A percentile compares a stretch with the other conserved stretches of the same genome.
Evolutionary conservation across 2,113 vertebrate species (phyloP).

Genomic region (Deroptyus accipitrinus): DNA sequence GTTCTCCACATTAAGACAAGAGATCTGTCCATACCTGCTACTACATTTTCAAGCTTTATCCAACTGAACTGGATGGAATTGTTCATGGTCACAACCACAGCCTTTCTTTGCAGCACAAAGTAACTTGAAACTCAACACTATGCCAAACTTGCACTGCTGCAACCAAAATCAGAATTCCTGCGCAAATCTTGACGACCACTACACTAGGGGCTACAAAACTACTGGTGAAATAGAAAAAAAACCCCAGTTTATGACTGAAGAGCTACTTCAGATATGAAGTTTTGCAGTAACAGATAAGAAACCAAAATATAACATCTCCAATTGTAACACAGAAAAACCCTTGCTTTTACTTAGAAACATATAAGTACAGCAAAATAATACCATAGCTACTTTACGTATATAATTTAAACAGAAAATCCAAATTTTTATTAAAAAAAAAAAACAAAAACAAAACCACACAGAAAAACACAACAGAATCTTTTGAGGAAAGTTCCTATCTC

Average conservation of each 20-base stretch:
- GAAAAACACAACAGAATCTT: not conserved
- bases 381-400: not conserved
- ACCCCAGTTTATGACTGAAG: not conserved
- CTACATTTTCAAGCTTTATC: not conserved
- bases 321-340: not conserved
- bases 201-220: not conserved
- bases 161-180: not conserved
- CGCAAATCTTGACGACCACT: not conserved
- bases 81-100: not conserved
- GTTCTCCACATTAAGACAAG: not conserved
- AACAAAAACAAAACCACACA: not conserved
- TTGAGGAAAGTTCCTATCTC: not conserved
- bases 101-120: not conserved
- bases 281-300: not conserved
- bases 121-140: not conserved
- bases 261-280: not conserved
- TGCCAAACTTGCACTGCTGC: not conserved
- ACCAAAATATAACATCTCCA: not conserved
- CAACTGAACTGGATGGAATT: not conserved
- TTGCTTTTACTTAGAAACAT: not conserved
- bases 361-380: not conserved
- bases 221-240: not conserved
- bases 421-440: not conserved
- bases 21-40: not conserved
- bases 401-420: not conserved